Percentiles rank a stretch among this genome's conserved stretches.
phyloP scores from a whole-genome alignment of 2,797 vertebrate species.

The Lateolabrax maculatus region DNA sequence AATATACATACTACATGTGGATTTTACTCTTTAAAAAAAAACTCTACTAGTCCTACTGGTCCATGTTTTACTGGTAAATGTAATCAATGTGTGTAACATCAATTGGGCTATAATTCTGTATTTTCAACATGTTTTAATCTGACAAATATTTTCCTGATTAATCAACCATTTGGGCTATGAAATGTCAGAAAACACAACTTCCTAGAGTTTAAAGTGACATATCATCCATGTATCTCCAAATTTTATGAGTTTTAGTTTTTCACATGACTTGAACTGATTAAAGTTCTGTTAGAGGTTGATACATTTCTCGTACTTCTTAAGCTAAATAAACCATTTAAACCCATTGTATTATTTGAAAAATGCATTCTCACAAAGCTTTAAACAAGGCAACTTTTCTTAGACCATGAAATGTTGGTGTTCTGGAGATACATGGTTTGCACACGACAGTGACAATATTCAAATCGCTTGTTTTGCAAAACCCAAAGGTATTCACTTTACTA shows the following conservation, averaged over 20 bases:
- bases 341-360: background rate
- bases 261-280: background rate
- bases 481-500: background rate
- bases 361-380: background rate
- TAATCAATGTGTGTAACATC: background rate
- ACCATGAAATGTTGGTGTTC: background rate
- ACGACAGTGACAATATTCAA: background rate
- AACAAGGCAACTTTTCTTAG: background rate
- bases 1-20: background rate
- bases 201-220: background rate
- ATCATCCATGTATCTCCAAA: background rate
- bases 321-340: background rate
- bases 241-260: background rate
- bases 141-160: background rate
- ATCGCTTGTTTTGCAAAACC: background rate
- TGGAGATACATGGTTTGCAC: background rate
- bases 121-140: background rate
- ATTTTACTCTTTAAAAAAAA: too few relatives aligned
- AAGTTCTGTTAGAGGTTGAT: background rate
- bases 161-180: too few relatives aligned
- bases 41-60: background rate
- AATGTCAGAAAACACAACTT: background rate
- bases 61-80: background rate
- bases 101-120: background rate
- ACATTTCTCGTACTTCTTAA: background rate